Conservation (phyloP, 1,140 invertebrate species). For the Melanaphis sacchari region DNA sequence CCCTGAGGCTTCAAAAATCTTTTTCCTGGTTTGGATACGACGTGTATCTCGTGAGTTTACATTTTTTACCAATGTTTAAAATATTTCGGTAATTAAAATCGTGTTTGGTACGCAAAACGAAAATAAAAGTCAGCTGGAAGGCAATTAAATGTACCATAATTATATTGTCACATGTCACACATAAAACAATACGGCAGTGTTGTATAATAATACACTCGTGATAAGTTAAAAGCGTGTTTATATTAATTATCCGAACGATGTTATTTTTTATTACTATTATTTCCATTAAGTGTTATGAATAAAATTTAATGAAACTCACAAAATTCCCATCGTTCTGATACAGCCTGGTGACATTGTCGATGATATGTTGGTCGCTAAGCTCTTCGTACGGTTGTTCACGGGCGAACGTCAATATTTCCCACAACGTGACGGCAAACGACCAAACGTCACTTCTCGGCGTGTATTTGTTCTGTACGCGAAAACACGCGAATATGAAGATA, state of each 20-base stretch:
- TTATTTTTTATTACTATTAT: not conserved
- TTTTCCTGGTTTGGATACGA: too few relatives aligned
- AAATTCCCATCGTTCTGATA: constrained; percentile 41
- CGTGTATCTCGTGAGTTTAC: too few relatives aligned
- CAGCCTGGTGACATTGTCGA: constrained; percentile 70
- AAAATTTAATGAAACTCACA: not conserved
- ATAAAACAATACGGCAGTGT: not conserved
- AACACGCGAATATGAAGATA: not conserved
- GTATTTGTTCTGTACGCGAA: constrained; percentile 70
- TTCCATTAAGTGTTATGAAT: not conserved
- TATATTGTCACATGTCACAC: not conserved
- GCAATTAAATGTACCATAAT: too few relatives aligned
- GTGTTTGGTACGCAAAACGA: not conserved
- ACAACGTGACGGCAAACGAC: constrained; percentile 81
- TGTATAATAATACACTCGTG: not conserved
- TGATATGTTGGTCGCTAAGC: constrained; percentile 77
- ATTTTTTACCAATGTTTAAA: too few relatives aligned
- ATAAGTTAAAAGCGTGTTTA: not conserved
- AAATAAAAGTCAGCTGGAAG: too few relatives aligned
- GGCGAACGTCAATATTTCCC: constrained; percentile 79
- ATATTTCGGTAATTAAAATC: too few relatives aligned
- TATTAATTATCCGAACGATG: not conserved
- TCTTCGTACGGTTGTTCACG: constrained; percentile 76
- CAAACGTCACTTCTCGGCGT: constrained; percentile 78
- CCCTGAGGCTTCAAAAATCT: too few relatives aligned